These are phyloP conservation scores for Neocrepidodera transversa DNA, from an alignment of 2,888 invertebrate species.

Conservation along the genomic window DNA sequence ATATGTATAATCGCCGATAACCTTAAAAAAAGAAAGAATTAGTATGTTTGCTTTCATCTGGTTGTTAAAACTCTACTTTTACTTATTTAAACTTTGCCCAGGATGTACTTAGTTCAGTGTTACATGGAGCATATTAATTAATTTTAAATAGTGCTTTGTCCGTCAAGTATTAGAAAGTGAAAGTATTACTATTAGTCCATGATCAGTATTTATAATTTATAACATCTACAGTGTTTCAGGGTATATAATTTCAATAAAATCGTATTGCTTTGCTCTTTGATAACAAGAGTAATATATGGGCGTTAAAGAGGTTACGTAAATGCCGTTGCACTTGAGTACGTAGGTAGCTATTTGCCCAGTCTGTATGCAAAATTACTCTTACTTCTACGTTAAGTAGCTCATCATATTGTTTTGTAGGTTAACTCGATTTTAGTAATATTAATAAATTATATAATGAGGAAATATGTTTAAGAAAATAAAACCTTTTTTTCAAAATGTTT, in stretches of 20 bases:
- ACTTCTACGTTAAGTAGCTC: neutral
- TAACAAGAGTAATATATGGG: neutral
- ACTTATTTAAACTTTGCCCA: slow-evolving; percentile 20
- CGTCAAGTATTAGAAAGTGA: slow-evolving; percentile 28
- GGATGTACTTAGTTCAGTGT: slow-evolving; percentile 19
- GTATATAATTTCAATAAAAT: slow-evolving; percentile 10
- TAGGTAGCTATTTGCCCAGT: too few relatives aligned
- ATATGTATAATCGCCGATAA: too few relatives aligned
- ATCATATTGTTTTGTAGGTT: too few relatives aligned
- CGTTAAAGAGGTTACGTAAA: neutral
- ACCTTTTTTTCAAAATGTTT: too few relatives aligned
- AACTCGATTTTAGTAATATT: too few relatives aligned
- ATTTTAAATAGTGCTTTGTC: slow-evolving; percentile 22
- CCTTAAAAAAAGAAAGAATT: too few relatives aligned
- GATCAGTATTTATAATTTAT: slow-evolving; percentile 21
- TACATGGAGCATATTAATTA: slow-evolving; percentile 24
- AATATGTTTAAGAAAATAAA: too few relatives aligned
- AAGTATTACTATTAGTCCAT: slow-evolving; percentile 17
- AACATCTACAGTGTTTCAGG: neutral
- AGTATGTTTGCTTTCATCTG: too few relatives aligned
- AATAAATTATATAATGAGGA: too few relatives aligned
- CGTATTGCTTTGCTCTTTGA: neutral
- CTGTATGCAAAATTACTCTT: neutral
- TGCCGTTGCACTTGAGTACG: neutral
- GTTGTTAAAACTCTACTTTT: slow-evolving; percentile 15